A percentile compares a stretch with the other conserved stretches of the same genome.
phyloP scores from a whole-genome alignment of 1,140 invertebrate genomes.

The Odontomachus brunneus region DNA sequence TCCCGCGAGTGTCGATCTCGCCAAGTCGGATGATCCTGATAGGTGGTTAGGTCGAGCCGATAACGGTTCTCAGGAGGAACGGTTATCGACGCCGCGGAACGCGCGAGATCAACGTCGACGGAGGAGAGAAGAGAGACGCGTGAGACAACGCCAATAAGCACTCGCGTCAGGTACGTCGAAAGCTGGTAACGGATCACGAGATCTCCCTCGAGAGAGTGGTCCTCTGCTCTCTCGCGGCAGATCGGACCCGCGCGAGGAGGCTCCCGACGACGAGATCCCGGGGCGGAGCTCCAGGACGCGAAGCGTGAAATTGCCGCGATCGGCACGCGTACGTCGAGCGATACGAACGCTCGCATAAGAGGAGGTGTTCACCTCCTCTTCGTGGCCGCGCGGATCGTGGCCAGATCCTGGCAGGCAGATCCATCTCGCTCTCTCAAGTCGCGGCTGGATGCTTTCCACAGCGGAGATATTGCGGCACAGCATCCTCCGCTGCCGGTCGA shows the following conservation, averaged over 20 bases:
- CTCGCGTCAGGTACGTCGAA: slow-evolving; percentile 46
- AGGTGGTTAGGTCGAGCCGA: slow-evolving; percentile 72
- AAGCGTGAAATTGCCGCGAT: slow-evolving; percentile 55
- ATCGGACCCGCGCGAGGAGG: background rate
- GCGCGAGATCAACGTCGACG: slow-evolving; percentile 12
- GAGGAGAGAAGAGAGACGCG: slow-evolving; percentile 1
- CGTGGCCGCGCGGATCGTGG: background rate
- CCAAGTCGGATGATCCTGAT: slow-evolving; percentile 74
- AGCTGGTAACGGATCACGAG: background rate
- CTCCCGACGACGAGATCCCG: slow-evolving; percentile 1
- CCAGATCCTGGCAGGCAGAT: slow-evolving; percentile 38
- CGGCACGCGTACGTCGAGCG: slow-evolving; percentile 46
- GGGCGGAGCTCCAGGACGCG: slow-evolving; percentile 6
- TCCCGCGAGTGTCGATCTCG: slow-evolving; percentile 47
- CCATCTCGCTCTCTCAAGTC: slow-evolving; percentile 43
- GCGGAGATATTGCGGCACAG: slow-evolving; percentile 52
- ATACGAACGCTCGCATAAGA: slow-evolving; percentile 30
- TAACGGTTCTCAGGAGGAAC: slow-evolving; percentile 79
- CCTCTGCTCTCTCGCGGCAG: background rate
- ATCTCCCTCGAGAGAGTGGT: background rate
- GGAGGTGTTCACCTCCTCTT: background rate
- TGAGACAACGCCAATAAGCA: slow-evolving; percentile 34
- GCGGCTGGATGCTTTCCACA: slow-evolving; percentile 32
- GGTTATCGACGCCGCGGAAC: slow-evolving; percentile 71
- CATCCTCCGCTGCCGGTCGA: slow-evolving; percentile 42